A percentile compares a stretch with the other conserved stretches of the same genome.
Conservation (phyloP, 2,888 invertebrate species). For the Creontiades dilutus region DNA sequence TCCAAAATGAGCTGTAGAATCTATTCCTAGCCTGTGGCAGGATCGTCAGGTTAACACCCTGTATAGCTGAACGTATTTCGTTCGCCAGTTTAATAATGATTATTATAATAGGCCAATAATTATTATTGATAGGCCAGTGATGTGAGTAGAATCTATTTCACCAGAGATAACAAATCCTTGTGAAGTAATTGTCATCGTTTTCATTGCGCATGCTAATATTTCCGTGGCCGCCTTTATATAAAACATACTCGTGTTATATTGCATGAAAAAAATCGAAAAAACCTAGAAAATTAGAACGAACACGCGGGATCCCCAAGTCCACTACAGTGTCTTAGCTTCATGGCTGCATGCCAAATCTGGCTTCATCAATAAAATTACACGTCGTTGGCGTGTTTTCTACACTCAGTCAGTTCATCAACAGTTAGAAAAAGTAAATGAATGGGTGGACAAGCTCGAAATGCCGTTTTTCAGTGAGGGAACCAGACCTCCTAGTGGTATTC, state of each 20-base stretch:
- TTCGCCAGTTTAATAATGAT: too few relatives aligned
- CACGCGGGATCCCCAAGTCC: not conserved
- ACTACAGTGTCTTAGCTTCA: not conserved
- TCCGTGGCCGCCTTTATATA: not conserved
- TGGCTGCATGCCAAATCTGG: not conserved
- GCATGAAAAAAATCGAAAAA: not conserved
- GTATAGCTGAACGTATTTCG: too few relatives aligned
- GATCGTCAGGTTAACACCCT: too few relatives aligned
- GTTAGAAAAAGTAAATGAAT: not conserved
- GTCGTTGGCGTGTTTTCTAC: not conserved
- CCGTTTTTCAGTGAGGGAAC: not conserved
- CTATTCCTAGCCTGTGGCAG: too few relatives aligned
- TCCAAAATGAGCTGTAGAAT: too few relatives aligned
- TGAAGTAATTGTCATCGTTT: too few relatives aligned
- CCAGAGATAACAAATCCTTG: too few relatives aligned
- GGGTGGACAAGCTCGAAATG: not conserved
- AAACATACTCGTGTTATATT: not conserved
- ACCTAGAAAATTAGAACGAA: not conserved
- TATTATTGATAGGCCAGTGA: too few relatives aligned
- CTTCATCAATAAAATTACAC: constrained; percentile 19
- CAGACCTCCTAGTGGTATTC: not conserved
- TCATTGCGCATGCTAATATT: not conserved
- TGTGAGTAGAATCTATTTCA: too few relatives aligned
- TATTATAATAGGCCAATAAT: too few relatives aligned
- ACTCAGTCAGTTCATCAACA: not conserved